phyloP scores from a whole-genome alignment of 2,888 invertebrate species.

The Dione vanillae region DNA sequence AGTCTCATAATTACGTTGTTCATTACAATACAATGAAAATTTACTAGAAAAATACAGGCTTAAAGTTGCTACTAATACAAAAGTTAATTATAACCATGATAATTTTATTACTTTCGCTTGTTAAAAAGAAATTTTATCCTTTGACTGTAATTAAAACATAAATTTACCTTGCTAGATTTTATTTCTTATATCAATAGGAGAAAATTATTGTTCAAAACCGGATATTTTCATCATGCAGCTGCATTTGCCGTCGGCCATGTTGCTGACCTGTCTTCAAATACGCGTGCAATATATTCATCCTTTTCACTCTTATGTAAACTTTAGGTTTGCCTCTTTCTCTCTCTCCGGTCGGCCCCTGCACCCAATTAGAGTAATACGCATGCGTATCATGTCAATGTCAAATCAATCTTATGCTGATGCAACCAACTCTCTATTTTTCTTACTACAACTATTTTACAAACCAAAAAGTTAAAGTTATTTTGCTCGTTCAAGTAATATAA shows the following conservation, averaged over 20 bases:
- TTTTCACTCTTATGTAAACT: slow-evolving; percentile 53
- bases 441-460: slow-evolving; percentile 21
- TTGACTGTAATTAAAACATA: neutral
- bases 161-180: neutral
- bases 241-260: slow-evolving; percentile 77
- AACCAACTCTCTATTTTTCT: slow-evolving; percentile 54
- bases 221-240: slow-evolving; percentile 70
- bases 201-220: slow-evolving; percentile 45
- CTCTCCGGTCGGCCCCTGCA: slow-evolving; percentile 60
- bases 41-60: neutral
- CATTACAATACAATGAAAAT: neutral
- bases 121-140: neutral
- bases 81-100: neutral
- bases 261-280: slow-evolving; percentile 63
- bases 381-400: slow-evolving; percentile 82
- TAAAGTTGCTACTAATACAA: neutral
- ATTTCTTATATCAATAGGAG: neutral
- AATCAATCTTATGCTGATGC: slow-evolving; percentile 84
- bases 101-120: neutral
- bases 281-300: slow-evolving; percentile 58
- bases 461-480: too few relatives aligned
- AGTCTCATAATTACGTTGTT: slow-evolving; percentile 6
- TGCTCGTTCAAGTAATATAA: too few relatives aligned
- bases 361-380: slow-evolving; percentile 81
- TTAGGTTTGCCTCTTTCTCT: slow-evolving; percentile 51